These are phyloP conservation scores for Drosophila tsacasi DNA, from an alignment of 1,140 invertebrate species.

Conservation along the genomic window DNA sequence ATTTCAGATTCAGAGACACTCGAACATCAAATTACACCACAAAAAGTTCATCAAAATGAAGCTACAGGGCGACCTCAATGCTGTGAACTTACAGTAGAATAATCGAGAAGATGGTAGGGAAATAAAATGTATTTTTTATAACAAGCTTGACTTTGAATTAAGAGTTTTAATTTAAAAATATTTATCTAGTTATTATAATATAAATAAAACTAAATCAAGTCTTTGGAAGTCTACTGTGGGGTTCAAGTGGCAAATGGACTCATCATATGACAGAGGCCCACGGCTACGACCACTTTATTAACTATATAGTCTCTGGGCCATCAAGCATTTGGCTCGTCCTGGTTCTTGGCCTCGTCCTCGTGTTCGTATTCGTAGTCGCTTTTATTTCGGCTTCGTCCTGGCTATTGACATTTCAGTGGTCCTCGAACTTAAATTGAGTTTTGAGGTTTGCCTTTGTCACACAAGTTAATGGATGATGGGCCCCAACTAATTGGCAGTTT, in stretches of 20 bases:
- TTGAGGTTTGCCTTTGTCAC: constrained; percentile 56
- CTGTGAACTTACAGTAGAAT: not conserved
- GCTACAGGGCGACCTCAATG: not conserved
- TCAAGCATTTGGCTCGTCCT: constrained; percentile 15
- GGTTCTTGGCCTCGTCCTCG: constrained; percentile 2
- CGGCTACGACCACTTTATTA: constrained; percentile 8
- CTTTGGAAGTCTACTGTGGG: not conserved
- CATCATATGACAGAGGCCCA: not conserved
- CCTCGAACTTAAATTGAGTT: constrained; percentile 58
- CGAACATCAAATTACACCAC: constrained; percentile 67
- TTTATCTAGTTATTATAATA: not conserved
- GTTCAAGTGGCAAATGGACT: not conserved
- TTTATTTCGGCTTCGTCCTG: constrained; percentile 38
- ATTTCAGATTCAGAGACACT: constrained; percentile 46
- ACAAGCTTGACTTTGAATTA: not conserved
- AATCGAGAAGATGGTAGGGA: not conserved
- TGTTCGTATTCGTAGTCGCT: constrained; percentile 1
- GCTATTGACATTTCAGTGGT: constrained; percentile 50
- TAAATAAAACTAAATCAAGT: not conserved
- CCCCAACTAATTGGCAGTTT: constrained; percentile 49
- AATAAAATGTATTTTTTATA: not conserved
- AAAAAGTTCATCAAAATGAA: constrained; percentile 48
- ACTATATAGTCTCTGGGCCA: constrained; percentile 3
- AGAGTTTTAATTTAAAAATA: not conserved
- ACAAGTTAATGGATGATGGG: constrained; percentile 49